Percentiles rank a stretch among this genome's conserved stretches.
These are phyloP conservation scores for Doryteuthis pealeii DNA, from an alignment of 1,140 invertebrate species.

Conservation along the genomic window DNA sequence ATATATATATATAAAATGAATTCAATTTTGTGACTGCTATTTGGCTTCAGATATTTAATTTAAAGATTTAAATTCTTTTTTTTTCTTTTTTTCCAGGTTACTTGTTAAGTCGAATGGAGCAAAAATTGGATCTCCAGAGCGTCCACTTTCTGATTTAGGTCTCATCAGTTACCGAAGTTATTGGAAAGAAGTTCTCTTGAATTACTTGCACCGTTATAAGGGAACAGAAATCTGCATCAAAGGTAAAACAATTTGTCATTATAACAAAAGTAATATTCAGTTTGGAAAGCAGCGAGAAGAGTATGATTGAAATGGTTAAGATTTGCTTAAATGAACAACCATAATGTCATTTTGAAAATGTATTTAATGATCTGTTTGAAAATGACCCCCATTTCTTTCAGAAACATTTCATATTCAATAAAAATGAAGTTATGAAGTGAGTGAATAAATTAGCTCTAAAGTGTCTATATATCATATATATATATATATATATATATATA, in stretches of 20 bases:
- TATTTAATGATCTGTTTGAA: too few species aligned
- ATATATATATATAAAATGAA: background rate
- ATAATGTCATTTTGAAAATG: too few species aligned
- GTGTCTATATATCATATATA: too few species aligned
- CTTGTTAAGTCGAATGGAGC: constrained; percentile 90
- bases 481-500: too few species aligned
- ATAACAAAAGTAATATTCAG: too few species aligned
- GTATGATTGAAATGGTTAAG: too few species aligned
- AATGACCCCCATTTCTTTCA: too few species aligned
- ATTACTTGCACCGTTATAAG: constrained; percentile 79
- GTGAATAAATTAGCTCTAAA: too few species aligned
- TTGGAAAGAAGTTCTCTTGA: constrained; percentile 76
- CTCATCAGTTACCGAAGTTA: constrained; percentile 97
- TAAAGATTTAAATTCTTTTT: background rate
- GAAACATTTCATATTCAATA: too few species aligned
- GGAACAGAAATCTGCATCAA: constrained; percentile 89
- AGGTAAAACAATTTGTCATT: constrained; percentile 69
- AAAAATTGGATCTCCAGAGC: constrained; percentile 97
- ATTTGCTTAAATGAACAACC: too few species aligned
- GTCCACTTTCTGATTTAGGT: constrained; percentile 95
- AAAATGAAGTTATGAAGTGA: too few species aligned
- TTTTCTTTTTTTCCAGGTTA: constrained; percentile 74
- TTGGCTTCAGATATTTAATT: background rate
- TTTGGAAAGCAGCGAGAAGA: too few species aligned
- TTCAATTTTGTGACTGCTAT: background rate